Evolutionary conservation across 2,888 invertebrate genomes (phyloP).

Genomic region (Limnephilus lunatus): DNA sequence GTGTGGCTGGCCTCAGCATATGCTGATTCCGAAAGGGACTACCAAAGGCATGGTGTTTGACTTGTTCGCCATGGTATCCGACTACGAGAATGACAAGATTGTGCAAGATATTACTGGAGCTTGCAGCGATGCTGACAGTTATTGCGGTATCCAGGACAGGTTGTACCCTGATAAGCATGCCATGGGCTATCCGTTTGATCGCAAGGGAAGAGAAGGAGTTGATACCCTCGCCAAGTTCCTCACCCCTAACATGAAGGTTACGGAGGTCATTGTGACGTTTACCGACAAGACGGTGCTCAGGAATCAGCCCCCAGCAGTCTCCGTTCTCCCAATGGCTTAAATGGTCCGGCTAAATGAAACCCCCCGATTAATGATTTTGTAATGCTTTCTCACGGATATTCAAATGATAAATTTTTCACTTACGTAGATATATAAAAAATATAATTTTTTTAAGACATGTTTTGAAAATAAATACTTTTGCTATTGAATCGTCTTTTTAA

Average conservation of each 20-base stretch:
- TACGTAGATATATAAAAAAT: not conserved
- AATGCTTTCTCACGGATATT: not conserved
- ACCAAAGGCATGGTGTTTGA: constrained; percentile 75
- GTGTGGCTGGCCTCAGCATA: constrained; percentile 81
- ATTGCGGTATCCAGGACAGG: constrained; percentile 88
- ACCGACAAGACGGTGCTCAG: constrained; percentile 73
- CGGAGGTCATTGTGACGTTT: constrained; percentile 80
- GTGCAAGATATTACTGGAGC: constrained; percentile 71
- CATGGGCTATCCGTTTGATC: constrained; percentile 91
- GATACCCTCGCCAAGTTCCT: constrained; percentile 80
- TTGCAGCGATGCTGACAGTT: constrained; percentile 88
- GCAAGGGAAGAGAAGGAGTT: constrained; percentile 78
- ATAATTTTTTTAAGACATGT: not conserved
- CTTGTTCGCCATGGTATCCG: constrained; percentile 79
- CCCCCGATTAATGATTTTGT: not conserved
- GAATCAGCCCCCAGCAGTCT: not conserved
- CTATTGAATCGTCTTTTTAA: not conserved
- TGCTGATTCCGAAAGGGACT: constrained; percentile 78
- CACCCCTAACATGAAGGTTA: constrained; percentile 83
- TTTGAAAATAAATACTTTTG: not conserved
- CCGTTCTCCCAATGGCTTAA: not conserved
- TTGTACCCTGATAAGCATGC: constrained; percentile 88
- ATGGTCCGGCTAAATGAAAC: not conserved
- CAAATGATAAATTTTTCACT: not conserved
- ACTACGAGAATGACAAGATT: constrained; percentile 76